Evolutionary conservation across 1,140 invertebrate genomes (phyloP).

Genomic region (Cydia strobilella): DNA sequence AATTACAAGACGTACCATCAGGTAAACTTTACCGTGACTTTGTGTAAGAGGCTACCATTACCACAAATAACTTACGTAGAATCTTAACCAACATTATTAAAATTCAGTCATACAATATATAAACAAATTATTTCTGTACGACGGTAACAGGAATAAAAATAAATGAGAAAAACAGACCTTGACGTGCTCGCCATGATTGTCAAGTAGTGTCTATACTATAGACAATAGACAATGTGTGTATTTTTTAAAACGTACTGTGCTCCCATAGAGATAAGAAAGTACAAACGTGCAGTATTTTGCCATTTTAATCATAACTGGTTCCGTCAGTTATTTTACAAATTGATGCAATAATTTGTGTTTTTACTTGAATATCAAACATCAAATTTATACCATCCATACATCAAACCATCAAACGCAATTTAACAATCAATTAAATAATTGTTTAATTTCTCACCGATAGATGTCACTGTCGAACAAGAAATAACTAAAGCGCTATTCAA

Average conservation of each 20-base stretch:
- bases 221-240: slow-evolving; percentile 53
- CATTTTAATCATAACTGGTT: background rate
- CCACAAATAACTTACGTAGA: slow-evolving; percentile 56
- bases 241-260: slow-evolving; percentile 27
- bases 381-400: no score
- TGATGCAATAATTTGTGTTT: no score
- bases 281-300: background rate
- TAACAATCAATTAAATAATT: no score
- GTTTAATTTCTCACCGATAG: no score
- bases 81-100: slow-evolving; percentile 48
- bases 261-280: background rate
- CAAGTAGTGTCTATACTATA: slow-evolving; percentile 57
- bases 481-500: no score
- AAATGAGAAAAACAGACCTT: slow-evolving; percentile 76
- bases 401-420: no score
- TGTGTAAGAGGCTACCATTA: slow-evolving; percentile 17
- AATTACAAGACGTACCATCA: slow-evolving; percentile 52
- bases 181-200: slow-evolving; percentile 80
- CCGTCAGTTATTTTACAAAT: no score
- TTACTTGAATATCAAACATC: no score
- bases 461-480: no score
- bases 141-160: slow-evolving; percentile 62
- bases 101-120: slow-evolving; percentile 45
- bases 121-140: slow-evolving; percentile 39
- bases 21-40: slow-evolving; percentile 29